These are phyloP conservation scores for Tragelaphus buxtoni DNA, from an alignment of 2,113 vertebrate species.

Conservation along the genomic window DNA sequence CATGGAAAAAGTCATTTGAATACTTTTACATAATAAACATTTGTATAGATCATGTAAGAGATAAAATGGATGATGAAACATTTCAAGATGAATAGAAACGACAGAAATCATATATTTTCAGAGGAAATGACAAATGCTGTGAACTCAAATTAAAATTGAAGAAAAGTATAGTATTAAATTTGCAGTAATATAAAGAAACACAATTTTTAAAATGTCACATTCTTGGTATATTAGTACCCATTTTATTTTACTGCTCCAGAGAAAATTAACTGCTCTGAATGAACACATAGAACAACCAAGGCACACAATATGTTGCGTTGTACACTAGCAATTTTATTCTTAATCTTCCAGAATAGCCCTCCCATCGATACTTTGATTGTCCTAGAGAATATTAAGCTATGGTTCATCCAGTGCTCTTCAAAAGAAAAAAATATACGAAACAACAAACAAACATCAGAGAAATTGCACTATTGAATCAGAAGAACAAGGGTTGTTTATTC, in stretches of 20 bases:
- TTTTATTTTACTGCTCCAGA: constrained; percentile 53
- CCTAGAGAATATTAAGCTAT: constrained; percentile 65
- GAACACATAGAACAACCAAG: constrained; percentile 49
- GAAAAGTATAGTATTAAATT: neutral
- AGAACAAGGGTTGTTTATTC: constrained; percentile 69
- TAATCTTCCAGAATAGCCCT: constrained; percentile 72
- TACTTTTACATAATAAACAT: neutral
- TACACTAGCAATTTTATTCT: constrained; percentile 41
- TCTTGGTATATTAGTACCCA: constrained; percentile 36
- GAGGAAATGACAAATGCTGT: neutral
- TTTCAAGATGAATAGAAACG: neutral
- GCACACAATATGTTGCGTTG: constrained; percentile 61
- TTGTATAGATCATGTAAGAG: neutral
- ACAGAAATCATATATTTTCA: neutral
- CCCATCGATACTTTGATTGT: constrained; percentile 59
- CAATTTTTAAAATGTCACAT: constrained; percentile 5
- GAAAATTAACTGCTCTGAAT: constrained; percentile 59
- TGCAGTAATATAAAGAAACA: neutral
- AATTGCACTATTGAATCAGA: constrained; percentile 34
- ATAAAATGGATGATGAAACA: neutral
- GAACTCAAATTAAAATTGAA: neutral
- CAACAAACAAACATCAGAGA: constrained; percentile 6
- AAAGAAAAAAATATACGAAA: constrained; percentile 51
- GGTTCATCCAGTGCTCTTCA: constrained; percentile 15
- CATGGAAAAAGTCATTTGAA: neutral